These are phyloP conservation scores for Panulirus ornatus DNA, from an alignment of 1,140 invertebrate species.

Conservation along the genomic window DNA sequence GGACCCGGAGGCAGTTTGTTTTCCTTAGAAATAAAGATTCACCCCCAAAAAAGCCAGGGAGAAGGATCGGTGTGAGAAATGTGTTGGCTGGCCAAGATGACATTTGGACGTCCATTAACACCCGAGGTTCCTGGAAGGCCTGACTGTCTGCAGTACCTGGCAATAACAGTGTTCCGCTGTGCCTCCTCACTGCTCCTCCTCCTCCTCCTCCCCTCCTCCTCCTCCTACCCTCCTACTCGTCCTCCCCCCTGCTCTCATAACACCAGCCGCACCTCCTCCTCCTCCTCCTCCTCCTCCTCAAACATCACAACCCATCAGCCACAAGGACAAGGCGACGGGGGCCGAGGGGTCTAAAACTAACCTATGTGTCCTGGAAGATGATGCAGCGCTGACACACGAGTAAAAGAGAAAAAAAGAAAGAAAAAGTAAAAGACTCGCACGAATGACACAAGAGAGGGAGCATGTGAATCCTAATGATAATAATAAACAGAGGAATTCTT, in stretches of 20 bases:
- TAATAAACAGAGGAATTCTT: no score
- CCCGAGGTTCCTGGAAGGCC: slow-evolving; percentile 57
- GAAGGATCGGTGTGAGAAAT: slow-evolving; percentile 41
- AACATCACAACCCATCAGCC: no score
- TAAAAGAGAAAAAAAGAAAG: no score
- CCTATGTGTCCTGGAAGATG: no score
- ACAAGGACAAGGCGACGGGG: no score
- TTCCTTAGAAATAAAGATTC: no score
- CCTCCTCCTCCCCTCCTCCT: neutral
- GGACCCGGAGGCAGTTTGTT: no score
- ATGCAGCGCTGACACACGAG: no score
- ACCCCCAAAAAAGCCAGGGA: neutral
- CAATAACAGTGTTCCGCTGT: slow-evolving; percentile 40
- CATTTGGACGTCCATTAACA: slow-evolving; percentile 64
- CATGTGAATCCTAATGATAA: no score
- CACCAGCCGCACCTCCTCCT: neutral
- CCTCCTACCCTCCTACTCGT: neutral
- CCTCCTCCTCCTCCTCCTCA: neutral
- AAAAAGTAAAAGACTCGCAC: no score
- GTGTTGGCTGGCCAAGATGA: slow-evolving; percentile 35
- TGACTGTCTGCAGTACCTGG: slow-evolving; percentile 20
- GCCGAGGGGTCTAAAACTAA: no score
- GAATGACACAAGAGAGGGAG: no score
- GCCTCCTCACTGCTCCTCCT: neutral
- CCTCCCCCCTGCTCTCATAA: neutral